These are phyloP conservation scores for Micropterix aruncella DNA, from an alignment of 2,888 invertebrate genomes.

Conservation along the genomic window DNA sequence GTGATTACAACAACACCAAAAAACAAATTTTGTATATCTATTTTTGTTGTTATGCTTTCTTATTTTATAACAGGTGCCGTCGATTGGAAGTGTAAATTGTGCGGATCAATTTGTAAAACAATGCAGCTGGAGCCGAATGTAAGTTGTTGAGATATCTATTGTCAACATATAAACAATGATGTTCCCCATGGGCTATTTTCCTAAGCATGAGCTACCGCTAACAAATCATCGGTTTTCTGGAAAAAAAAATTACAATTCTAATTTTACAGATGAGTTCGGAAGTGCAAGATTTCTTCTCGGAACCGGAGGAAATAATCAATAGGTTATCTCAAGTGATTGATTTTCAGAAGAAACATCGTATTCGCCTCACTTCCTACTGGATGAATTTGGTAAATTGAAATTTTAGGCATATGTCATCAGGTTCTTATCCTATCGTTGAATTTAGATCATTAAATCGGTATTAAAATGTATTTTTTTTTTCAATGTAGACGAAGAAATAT, in stretches of 20 bases:
- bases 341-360: conserved; percentile 34
- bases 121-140: conserved; percentile 36
- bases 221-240: too few species aligned
- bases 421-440: not conserved
- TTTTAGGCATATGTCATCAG: conserved; percentile 1
- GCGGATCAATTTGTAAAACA: conserved; percentile 29
- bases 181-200: too few species aligned
- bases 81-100: conserved; percentile 31
- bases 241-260: too few species aligned
- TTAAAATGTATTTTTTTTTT: conserved; percentile 6
- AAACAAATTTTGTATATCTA: too few species aligned
- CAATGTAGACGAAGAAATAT: conserved; percentile 30
- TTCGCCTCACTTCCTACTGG: conserved; percentile 31
- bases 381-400: conserved; percentile 27
- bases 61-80: conserved; percentile 22
- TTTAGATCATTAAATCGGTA: not conserved
- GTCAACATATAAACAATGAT: too few species aligned
- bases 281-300: conserved; percentile 36
- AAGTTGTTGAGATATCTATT: too few species aligned
- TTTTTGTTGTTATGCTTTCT: too few species aligned
- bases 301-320: conserved; percentile 34
- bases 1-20: too few species aligned
- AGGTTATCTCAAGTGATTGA: conserved; percentile 33
- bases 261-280: conserved; percentile 34
- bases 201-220: too few species aligned